Percentiles rank a stretch among this genome's conserved stretches.
Conservation (phyloP, 1,140 invertebrate genomes). For the Heliconius congener region DNA sequence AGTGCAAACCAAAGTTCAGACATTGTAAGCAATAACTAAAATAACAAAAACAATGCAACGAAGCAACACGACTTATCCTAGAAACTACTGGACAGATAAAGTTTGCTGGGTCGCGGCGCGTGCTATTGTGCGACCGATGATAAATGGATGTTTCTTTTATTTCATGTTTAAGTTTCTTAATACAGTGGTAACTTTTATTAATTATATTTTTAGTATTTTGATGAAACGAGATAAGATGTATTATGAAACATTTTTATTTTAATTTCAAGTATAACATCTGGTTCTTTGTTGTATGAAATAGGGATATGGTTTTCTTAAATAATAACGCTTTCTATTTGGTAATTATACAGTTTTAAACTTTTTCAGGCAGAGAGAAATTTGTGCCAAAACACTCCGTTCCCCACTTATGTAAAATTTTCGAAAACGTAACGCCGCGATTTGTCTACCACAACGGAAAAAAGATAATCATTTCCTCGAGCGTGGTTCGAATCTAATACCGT, state of each 20-base stretch:
- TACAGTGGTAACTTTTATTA: background rate
- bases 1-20: constrained; percentile 13
- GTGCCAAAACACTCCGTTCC: no score
- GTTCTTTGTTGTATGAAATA: no score
- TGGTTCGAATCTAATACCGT: no score
- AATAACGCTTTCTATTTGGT: no score
- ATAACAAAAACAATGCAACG: constrained; percentile 4
- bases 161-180: background rate
- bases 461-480: no score
- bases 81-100: background rate
- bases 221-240: background rate
- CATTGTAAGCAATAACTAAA: constrained; percentile 10
- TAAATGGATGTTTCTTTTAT: background rate
- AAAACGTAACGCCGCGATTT: no score
- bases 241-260: background rate
- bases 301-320: no score
- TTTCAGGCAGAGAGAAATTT: no score
- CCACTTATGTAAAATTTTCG: no score
- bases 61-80: background rate
- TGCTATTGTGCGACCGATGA: background rate
- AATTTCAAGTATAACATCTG: no score
- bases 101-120: background rate
- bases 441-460: no score
- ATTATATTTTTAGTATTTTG: background rate
- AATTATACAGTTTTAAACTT: no score